Evolutionary conservation across 2,113 vertebrate genomes (phyloP), one percentile per base, ranked within the genome.

Genomic region (Trinectes maculatus): DNA sequence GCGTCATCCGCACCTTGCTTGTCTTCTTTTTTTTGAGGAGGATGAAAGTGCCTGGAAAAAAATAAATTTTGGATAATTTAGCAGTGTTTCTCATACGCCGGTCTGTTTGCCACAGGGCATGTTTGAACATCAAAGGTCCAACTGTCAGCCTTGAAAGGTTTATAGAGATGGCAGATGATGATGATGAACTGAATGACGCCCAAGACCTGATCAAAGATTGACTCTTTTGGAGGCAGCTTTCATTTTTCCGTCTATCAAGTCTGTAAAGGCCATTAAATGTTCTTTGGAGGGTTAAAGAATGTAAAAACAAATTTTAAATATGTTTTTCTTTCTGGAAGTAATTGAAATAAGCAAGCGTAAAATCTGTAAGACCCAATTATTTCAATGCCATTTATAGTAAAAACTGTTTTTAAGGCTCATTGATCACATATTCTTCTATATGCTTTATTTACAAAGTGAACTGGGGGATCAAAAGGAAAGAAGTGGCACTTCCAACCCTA

Each of bases 71-170:
- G 66, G 77, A 85, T 88, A 85, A 85, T 90, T 90, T 85, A 81
- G 65, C 76, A 79, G 66, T 52, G 62, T 71, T 77, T 66, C 67
- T 48, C 55, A 47, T 56, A 69, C 37, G 66, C 37, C 40, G 25
- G 13, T 59, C 77, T 62, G 85, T 87, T 90, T 82, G 87, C 90
- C 89, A 87, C 74, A 87, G 89, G 91, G 85, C 74, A 85, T 89
- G 87, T 82, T 89, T 85, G 79, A 75, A 91, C 87, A 91, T 93
- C 87, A 92, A 92, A 93, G 87, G 55, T 42, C 67, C 84, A 65
- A 77, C 91, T 87, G 82, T 87, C 86, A 82, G 83, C 72, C 68
- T 87, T 77, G 84, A 88, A 88, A 75, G 71, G 64, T 87, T 71
- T 59, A 60, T 72, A 58, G 69, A 76, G 78, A 87, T 82, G 84